These are phyloP conservation scores for Danaus melanippus DNA, from an alignment of 1,140 invertebrate species.

Conservation along the genomic window DNA sequence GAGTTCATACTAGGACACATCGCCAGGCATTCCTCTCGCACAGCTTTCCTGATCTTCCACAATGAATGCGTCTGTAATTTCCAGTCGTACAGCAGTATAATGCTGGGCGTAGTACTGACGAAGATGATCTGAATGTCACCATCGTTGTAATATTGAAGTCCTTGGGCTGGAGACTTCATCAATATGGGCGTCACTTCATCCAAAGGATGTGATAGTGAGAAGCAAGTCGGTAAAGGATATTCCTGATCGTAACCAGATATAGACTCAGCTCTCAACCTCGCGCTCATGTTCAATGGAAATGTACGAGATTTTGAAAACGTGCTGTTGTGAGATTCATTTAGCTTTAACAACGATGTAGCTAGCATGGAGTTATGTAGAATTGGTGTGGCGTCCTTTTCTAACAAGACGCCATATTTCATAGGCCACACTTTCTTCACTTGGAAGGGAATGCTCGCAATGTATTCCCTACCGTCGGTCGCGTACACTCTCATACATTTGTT, in stretches of 20 bases:
- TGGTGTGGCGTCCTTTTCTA: slow-evolving; percentile 78
- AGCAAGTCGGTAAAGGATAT: slow-evolving; percentile 77
- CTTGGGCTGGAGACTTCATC: slow-evolving; percentile 75
- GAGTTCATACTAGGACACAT: slow-evolving; percentile 71
- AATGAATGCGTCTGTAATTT: slow-evolving; percentile 85
- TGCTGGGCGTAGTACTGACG: slow-evolving; percentile 70
- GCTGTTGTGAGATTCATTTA: slow-evolving; percentile 55
- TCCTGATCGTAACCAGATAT: slow-evolving; percentile 55
- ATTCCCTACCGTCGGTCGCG: slow-evolving; percentile 86
- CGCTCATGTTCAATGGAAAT: slow-evolving; percentile 50
- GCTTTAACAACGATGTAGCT: slow-evolving; percentile 42
- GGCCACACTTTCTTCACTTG: slow-evolving; percentile 84
- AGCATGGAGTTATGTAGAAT: slow-evolving; percentile 47
- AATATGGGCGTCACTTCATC: slow-evolving; percentile 91
- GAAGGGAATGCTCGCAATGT: slow-evolving; percentile 86
- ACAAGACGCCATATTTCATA: slow-evolving; percentile 83
- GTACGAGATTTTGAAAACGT: slow-evolving; percentile 45
- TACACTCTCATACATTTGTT: slow-evolving; percentile 84
- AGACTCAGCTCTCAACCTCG: slow-evolving; percentile 48
- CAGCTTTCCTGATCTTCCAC: slow-evolving; percentile 84
- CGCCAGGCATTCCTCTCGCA: slow-evolving; percentile 78
- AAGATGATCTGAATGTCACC: slow-evolving; percentile 70
- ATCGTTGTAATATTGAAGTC: slow-evolving; percentile 71
- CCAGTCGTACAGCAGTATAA: slow-evolving; percentile 82
- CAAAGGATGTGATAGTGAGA: slow-evolving; percentile 89